A percentile compares a stretch with the other conserved stretches of the same genome.
Conservation (phyloP, 2,113 vertebrate genomes). For the Phaethornis superciliosus region DNA sequence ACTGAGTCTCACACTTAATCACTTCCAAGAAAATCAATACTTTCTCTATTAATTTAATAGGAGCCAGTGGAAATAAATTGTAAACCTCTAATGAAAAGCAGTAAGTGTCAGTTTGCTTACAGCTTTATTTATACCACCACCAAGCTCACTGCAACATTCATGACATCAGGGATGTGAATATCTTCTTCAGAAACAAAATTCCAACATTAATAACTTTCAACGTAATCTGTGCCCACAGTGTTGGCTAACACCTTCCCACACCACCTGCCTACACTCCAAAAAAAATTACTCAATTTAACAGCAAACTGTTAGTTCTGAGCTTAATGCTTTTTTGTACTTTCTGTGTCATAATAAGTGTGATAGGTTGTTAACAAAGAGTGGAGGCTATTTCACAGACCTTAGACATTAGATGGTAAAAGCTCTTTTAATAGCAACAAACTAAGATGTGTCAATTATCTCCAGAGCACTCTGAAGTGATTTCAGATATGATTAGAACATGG, state of each 20-base stretch:
- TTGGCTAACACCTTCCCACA: background rate
- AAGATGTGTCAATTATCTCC: background rate
- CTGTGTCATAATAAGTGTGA: background rate
- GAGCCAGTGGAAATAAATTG: background rate
- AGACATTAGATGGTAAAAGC: background rate
- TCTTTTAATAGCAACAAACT: background rate
- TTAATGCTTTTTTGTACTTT: background rate
- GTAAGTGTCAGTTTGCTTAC: background rate
- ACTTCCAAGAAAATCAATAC: background rate
- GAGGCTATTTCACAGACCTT: background rate
- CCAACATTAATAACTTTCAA: background rate
- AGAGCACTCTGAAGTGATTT: background rate
- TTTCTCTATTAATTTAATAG: background rate
- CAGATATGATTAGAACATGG: background rate
- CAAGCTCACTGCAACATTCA: background rate
- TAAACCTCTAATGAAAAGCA: background rate
- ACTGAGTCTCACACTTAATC: background rate
- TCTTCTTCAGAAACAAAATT: background rate
- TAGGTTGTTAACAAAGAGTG: background rate
- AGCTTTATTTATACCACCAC: background rate
- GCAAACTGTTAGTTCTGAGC: background rate
- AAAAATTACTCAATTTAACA: background rate
- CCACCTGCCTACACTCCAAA: fast-evolving
- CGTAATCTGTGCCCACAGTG: background rate
- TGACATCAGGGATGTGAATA: background rate